Evolutionary conservation across 1,140 invertebrate genomes (phyloP).

Genomic region (Tetranychus urticae): DNA sequence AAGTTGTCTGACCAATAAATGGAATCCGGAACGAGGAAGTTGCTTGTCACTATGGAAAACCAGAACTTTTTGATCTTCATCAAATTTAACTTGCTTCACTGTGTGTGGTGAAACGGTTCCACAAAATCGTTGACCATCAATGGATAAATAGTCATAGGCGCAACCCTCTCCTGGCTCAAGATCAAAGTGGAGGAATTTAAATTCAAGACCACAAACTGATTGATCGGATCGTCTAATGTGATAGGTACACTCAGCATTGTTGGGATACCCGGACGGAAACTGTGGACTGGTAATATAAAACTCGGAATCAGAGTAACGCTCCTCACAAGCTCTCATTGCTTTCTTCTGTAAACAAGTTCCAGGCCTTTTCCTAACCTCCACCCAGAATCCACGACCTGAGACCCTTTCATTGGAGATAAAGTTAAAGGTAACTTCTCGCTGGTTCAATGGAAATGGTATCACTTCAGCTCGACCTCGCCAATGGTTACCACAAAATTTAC

Average conservation of each 20-base stretch:
- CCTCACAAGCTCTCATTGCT: not conserved
- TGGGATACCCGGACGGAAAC: conserved; percentile 11
- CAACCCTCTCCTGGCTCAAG: conserved; percentile 12
- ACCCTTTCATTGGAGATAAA: conserved; percentile 7
- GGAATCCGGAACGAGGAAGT: conserved; percentile 11
- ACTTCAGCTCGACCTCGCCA: conserved; percentile 9
- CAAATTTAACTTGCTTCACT: conserved; percentile 8
- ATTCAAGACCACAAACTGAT: conserved; percentile 13
- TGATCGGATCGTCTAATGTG: conserved; percentile 5
- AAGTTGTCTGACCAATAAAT: conserved; percentile 12
- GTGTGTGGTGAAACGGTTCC: conserved; percentile 11
- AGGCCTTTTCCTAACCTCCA: conserved; percentile 7
- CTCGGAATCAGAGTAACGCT: conserved; percentile 3
- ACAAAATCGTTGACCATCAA: conserved; percentile 16
- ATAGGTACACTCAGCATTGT: conserved; percentile 9
- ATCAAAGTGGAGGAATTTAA: conserved; percentile 15
- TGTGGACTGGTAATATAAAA: conserved; percentile 9
- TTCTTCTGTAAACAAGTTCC: not conserved
- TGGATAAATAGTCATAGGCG: conserved; percentile 14
- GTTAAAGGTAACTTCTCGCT: conserved; percentile 9
- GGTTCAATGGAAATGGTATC: conserved; percentile 7
- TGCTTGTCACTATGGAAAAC: conserved; percentile 13
- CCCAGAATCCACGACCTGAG: conserved; percentile 13
- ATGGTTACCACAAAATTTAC: conserved; percentile 11
- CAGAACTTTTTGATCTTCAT: conserved; percentile 10